These are phyloP conservation scores for Leuctra nigra DNA, from an alignment of 2,888 invertebrate species.

Conservation along the genomic window DNA sequence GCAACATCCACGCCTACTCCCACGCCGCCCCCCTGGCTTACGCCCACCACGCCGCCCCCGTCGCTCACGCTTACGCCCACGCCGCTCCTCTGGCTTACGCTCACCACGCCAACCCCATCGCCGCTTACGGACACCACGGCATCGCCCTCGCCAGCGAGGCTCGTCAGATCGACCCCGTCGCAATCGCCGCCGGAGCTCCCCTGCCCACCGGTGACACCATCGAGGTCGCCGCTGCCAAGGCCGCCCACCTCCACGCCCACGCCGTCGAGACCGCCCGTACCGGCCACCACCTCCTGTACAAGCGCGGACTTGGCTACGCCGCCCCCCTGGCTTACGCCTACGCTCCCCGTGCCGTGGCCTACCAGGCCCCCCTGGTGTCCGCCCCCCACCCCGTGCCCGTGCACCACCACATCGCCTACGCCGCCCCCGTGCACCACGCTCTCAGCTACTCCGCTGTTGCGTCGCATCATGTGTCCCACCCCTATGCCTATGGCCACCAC, in stretches of 20 bases:
- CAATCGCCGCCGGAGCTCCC: constrained; percentile 17
- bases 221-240: constrained; percentile 48
- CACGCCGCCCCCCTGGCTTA: constrained; percentile 20
- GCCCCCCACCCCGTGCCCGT: constrained; percentile 20
- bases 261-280: background rate
- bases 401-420: constrained; percentile 21
- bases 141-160: constrained; percentile 36
- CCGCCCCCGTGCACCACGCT: constrained; percentile 13
- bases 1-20: constrained; percentile 25
- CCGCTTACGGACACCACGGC: constrained; percentile 27
- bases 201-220: constrained; percentile 37
- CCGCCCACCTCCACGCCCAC: constrained; percentile 39
- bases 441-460: constrained; percentile 36
- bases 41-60: constrained; percentile 13
- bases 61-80: constrained; percentile 20
- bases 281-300: background rate
- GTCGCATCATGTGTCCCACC: background rate
- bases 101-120: constrained; percentile 31
- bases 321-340: constrained; percentile 23
- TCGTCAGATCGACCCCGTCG: constrained; percentile 20
- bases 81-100: constrained; percentile 24
- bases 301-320: constrained; percentile 1
- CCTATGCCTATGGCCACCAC: constrained; percentile 1
- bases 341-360: constrained; percentile 34
- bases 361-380: constrained; percentile 14